Evolutionary conservation across 2,113 vertebrate species (phyloP).

Genomic region (Apteryx mantelli): DNA sequence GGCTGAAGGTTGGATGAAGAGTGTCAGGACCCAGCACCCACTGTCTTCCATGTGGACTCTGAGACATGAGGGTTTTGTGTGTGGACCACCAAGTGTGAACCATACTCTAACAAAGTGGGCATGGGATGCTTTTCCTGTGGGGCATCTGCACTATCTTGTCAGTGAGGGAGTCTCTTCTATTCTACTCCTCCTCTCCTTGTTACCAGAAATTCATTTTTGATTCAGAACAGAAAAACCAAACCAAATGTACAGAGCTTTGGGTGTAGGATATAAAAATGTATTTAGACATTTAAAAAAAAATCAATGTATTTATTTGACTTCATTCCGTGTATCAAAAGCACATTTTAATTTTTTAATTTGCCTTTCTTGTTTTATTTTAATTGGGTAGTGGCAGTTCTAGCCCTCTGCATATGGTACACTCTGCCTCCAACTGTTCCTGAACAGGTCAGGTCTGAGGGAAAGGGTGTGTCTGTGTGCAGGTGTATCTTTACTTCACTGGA

Average conservation of each 20-base stretch:
- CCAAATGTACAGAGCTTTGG: slow-evolving; percentile 87
- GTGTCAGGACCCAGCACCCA: slow-evolving; percentile 41
- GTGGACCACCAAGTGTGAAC: slow-evolving; percentile 43
- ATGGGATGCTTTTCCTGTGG: slow-evolving; percentile 65
- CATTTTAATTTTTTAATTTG: slow-evolving; percentile 80
- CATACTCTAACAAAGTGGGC: slow-evolving; percentile 39
- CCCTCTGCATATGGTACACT: slow-evolving; percentile 45
- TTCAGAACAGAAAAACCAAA: slow-evolving; percentile 74
- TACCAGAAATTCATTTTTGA: slow-evolving; percentile 67
- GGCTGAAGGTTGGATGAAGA: slow-evolving; percentile 72
- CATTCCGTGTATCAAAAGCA: slow-evolving; percentile 85
- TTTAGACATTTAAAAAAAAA: slow-evolving; percentile 81
- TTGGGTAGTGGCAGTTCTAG: slow-evolving; percentile 73
- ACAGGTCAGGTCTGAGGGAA: neutral
- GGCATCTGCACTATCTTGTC: slow-evolving; percentile 76
- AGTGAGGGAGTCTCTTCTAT: slow-evolving; percentile 53
- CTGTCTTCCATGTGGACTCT: slow-evolving; percentile 64
- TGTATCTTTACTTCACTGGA: neutral
- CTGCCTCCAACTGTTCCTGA: slow-evolving; percentile 45
- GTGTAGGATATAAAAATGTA: slow-evolving; percentile 84
- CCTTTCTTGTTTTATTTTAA: slow-evolving; percentile 72
- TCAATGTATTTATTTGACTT: slow-evolving; percentile 88
- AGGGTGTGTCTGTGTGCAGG: neutral
- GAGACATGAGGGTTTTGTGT: slow-evolving; percentile 56
- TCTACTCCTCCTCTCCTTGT: slow-evolving; percentile 66